Percentiles rank a stretch among this genome's conserved stretches.
phyloP scores from a whole-genome alignment of 2,113 vertebrate species.

The Salvelinus alpinus region DNA sequence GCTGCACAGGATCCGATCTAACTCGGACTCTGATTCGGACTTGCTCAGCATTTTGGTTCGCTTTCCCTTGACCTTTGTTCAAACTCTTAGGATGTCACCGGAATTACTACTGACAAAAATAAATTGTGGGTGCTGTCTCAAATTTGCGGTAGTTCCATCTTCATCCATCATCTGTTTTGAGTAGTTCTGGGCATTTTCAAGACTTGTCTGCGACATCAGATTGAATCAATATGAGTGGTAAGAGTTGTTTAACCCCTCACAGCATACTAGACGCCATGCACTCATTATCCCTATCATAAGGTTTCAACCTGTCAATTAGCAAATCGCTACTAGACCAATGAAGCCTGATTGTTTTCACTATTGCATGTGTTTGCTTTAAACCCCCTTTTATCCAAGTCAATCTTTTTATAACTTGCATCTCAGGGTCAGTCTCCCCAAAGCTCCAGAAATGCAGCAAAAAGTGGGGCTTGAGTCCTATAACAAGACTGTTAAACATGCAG shows the following conservation, averaged over 20 bases:
- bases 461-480: background rate
- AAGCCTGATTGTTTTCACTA: background rate
- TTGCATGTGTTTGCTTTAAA: background rate
- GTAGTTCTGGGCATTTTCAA: too few relatives aligned
- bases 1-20: too few relatives aligned
- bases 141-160: too few relatives aligned
- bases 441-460: background rate
- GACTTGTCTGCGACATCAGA: too few relatives aligned
- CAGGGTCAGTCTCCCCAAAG: background rate
- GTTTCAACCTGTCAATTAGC: background rate
- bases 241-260: too few relatives aligned
- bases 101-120: background rate
- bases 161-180: too few relatives aligned
- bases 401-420: background rate
- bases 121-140: background rate
- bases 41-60: too few relatives aligned
- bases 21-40: too few relatives aligned
- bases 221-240: too few relatives aligned
- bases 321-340: background rate
- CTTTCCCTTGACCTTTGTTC: background rate
- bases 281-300: too few relatives aligned
- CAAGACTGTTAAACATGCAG: background rate
- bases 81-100: background rate
- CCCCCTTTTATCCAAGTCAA: background rate
- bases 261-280: background rate